Percentiles rank a stretch among this genome's conserved stretches.
Evolutionary conservation across 2,797 vertebrate species (phyloP).

Genomic region (Staurois parvus): DNA sequence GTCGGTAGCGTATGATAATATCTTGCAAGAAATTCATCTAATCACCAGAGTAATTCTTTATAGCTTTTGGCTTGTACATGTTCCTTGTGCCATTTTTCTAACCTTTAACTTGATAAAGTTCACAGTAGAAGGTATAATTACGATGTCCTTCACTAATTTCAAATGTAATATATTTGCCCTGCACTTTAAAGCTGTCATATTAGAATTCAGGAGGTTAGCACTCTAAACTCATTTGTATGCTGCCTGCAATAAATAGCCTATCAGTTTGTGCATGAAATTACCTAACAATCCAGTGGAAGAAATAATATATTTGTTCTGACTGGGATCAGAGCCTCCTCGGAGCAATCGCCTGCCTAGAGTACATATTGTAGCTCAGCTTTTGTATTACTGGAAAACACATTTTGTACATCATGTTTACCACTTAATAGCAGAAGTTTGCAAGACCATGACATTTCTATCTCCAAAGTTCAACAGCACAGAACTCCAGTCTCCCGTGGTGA

Average conservation of each 20-base stretch:
- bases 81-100: slow-evolving; percentile 56
- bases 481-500: slow-evolving; percentile 6
- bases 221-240: slow-evolving; percentile 44
- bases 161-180: slow-evolving; percentile 58
- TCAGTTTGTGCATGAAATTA: slow-evolving; percentile 57
- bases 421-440: slow-evolving; percentile 50
- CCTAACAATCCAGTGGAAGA: slow-evolving; percentile 24
- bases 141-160: slow-evolving; percentile 57
- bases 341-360: slow-evolving; percentile 38
- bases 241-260: slow-evolving; percentile 46
- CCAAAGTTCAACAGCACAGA: background rate
- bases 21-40: slow-evolving; percentile 39
- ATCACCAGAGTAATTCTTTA: slow-evolving; percentile 54
- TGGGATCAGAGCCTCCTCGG: slow-evolving; percentile 40
- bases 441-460: slow-evolving; percentile 41
- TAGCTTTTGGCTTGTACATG: slow-evolving; percentile 57
- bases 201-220: slow-evolving; percentile 43
- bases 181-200: slow-evolving; percentile 49
- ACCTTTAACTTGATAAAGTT: slow-evolving; percentile 62
- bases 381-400: slow-evolving; percentile 39
- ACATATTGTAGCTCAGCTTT: slow-evolving; percentile 1
- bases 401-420: slow-evolving; percentile 42
- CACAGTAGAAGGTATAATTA: slow-evolving; percentile 56
- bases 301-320: slow-evolving; percentile 48
- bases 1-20: slow-evolving; percentile 29